Base-by-base conservation (phyloP, 2,797 vertebrate genomes). In the Eulemur coronatus region DNA sequence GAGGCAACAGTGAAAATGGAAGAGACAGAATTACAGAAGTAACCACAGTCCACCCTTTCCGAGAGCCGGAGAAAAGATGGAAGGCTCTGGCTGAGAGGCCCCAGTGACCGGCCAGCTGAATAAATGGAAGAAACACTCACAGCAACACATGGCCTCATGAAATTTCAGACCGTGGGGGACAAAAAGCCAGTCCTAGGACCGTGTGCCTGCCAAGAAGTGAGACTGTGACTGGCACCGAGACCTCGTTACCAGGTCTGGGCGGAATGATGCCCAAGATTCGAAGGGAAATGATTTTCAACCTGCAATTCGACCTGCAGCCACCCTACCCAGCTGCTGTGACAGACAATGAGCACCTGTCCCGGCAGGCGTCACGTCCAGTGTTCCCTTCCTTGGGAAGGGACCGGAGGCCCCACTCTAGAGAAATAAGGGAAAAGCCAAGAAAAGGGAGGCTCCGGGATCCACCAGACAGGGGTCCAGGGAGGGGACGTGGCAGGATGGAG, bases 291-390 rank as follows among this genome's bases (percentile, higher is more conserved):
- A 52, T 33, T 81, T 38, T 38, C 55, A 22, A 12, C n/a, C 75
- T 41, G 4, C 7, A 13, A 26, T 10, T 28, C 22, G 20, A 8
- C 2, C n/a, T 10, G 30, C 65, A 28, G 43, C 22, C 38, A 46
- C 4, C 46, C 22, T 17, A 5, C 20, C 30, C 43, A 10, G 52
- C 65, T 22, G n/a, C 41, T 3, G 50, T 14, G 26, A 7, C 7
- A 7, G 65, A 26, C 33, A 43, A 43, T 30, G 55, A 41, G 24
- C 26, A 18, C 26, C 0, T 30, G 9, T 70, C 35, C 48, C 33
- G 0, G 0, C 43, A 26, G 24, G 46, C 3, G 1, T 41, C 76
- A 79, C 5, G 1, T 59, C 84, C 70, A 18, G 11, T 4, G 12
- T 17, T 15, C 8, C 13, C 46, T n/a, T 33, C 46, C 30, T 4